Evolutionary conservation across 2,113 vertebrate species (phyloP), one percentile per base, ranked within the genome.

Genomic region (Ariopsis seemanni): DNA sequence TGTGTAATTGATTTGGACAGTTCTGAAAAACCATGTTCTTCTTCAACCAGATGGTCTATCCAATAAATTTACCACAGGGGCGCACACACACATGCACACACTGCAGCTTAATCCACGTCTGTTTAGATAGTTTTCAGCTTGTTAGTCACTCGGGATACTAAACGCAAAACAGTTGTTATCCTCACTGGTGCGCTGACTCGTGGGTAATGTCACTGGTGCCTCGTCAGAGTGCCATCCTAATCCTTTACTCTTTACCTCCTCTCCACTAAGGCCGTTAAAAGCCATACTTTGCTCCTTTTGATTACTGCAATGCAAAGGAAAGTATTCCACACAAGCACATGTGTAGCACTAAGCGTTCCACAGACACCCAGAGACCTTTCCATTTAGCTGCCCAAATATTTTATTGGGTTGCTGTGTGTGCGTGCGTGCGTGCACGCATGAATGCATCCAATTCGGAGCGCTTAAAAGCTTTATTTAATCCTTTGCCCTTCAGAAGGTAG

Each of bases 191-290:
- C 74, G 42, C 84, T 42, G 88, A 75, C 55, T 82, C 25, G 48
- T 85, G 65, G 78, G 88, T 86, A 86, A 82, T 78, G 83, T 69
- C 71, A 22, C 80, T 77, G 71, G 60, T 58, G 80, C 63, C 71
- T 86, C 50, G 60, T 67, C 50, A 17, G 53, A 48, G 48, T 48
- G 62, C 62, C 90, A 20, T 84, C 17, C 7, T 89, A 87, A 91
- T 89, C 86, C 77, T 87, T 63, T 71, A 71, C 86, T 83, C 63
- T 89, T 90, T 77, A 79, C 62, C 58, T 87, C 88, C 69, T 91
- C 90, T 91, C 86, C 42, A 79, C 62, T 78, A 85, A 90, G 91
- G 88, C 90, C 5, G 79, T 91, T 94, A 92, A 93, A 92, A 92
- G 92, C 92, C 85, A 89, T 14, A 6, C 20, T 85, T 84, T 50